Percentiles rank a stretch among this genome's conserved stretches.
phyloP scores from a whole-genome alignment of 2,113 vertebrate species.

The Ornithorhynchus anatinus region DNA sequence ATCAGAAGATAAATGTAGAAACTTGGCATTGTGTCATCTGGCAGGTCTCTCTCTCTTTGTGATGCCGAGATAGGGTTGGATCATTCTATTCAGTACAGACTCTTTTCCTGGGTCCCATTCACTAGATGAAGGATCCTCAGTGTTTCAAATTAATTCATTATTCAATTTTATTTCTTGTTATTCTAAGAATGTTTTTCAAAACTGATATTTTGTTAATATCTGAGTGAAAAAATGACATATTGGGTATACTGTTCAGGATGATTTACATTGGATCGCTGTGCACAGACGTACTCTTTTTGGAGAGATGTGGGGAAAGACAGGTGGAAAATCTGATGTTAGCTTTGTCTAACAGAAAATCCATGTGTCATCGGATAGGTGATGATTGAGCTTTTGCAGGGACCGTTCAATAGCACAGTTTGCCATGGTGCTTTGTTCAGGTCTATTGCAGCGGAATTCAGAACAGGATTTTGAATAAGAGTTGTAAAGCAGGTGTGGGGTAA shows the following conservation, averaged over 20 bases:
- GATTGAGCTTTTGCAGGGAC: conserved; percentile 36
- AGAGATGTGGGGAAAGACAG: not conserved
- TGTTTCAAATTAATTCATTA: no score
- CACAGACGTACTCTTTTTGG: not conserved
- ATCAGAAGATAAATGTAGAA: conserved; percentile 5
- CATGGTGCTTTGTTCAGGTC: conserved; percentile 37
- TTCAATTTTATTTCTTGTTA: no score
- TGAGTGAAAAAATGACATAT: no score
- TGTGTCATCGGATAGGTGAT: conserved; percentile 27
- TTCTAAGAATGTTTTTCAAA: no score
- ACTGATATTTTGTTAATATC: no score
- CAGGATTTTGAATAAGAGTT: conserved; percentile 31
- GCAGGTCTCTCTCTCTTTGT: not conserved
- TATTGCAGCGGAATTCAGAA: conserved; percentile 7
- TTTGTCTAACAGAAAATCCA: not conserved
- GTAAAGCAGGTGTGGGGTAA: conserved; percentile 32
- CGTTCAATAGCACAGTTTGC: conserved; percentile 16
- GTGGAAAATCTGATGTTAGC: not conserved
- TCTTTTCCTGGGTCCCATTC: no score
- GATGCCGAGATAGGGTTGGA: not conserved
- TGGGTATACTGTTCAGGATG: no score
- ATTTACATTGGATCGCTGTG: no score
- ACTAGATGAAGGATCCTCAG: no score
- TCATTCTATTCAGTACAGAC: not conserved
- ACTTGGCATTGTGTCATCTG: not conserved